Base-by-base conservation (phyloP, 2,113 vertebrate genomes). In the Amazona vittata region DNA sequence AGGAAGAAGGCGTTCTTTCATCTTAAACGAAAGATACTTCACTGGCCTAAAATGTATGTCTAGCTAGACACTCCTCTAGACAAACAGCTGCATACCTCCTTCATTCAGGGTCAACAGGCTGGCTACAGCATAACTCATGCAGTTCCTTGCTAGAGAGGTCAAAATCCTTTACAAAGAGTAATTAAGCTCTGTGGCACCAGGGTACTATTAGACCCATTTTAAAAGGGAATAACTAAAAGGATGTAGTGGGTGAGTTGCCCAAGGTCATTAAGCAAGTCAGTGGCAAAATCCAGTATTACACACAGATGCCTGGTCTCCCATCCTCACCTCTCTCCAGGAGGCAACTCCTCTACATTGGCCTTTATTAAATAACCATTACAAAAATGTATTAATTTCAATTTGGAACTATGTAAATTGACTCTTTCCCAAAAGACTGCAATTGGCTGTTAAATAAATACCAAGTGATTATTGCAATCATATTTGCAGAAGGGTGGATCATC, bases 311-410 rank as follows among this genome's bases (percentile, higher is more conserved):
- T 53, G 53, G 24, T 75, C 39, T 87, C 65, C 69, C 83, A 65
- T 19, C 86, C 95, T 92, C 89, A 93, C 83, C 80, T 84, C 83
- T 91, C 63, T 78, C n/a, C 83, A 68, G 55, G 11, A 90, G 57
- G 57, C 39, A 89, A 59, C 74, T 86, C 57, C 80, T 83, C 83
- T 74, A 63, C 55, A 15, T 18, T 41, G 77, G 80, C 49, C 74
- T 96, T 82, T 92, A 95, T 95, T 95, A 92, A 96, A 92, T 87
- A 92, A 76, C 53, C 77, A 85, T 94, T 89, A 85, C 47, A 82
- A 95, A 95, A 94, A 91, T 93, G n/a, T 92, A 94, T 95, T 96
- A 12, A 93, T 95, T 93, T 93, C 86, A 71, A 96, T 94, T 94
- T 91, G 83, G 74, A 94, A 64, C 89, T 86, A 69, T 93, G 90